Percentiles rank a stretch among this genome's conserved stretches.
These are phyloP conservation scores for Drosophila ercepeae DNA, from an alignment of 1,140 invertebrate genomes.

Conservation along the genomic window DNA sequence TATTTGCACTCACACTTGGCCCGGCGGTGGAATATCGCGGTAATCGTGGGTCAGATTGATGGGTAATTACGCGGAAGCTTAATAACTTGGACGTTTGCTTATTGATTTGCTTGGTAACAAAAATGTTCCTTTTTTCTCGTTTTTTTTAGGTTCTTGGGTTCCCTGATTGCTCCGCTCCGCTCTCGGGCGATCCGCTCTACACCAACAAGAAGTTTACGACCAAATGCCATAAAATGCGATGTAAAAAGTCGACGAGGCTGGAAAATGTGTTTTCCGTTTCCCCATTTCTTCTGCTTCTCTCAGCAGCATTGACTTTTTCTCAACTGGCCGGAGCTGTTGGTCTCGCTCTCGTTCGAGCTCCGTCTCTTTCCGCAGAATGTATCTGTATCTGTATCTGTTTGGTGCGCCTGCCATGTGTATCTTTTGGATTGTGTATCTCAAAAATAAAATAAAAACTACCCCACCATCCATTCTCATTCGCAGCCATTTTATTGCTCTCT, in stretches of 20 bases:
- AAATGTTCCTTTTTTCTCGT: conserved; percentile 7
- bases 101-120: conserved; percentile 34
- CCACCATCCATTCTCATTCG: conserved; percentile 60
- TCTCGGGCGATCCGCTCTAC: conserved; percentile 80
- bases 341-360: conserved; percentile 52
- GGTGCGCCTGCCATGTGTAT: conserved; percentile 67
- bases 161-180: conserved; percentile 45
- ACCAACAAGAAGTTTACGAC: conserved; percentile 84
- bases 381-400: conserved; percentile 42
- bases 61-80: conserved; percentile 16
- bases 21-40: conserved; percentile 16
- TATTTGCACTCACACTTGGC: conserved; percentile 24
- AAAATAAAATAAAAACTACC: conserved; percentile 59
- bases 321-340: not conserved
- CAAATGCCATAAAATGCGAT: conserved; percentile 84
- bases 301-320: conserved; percentile 34
- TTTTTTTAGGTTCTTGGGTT: conserved; percentile 23
- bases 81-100: conserved; percentile 33
- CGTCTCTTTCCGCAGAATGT: conserved; percentile 25
- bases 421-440: conserved; percentile 58
- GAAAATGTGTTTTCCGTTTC: conserved; percentile 81
- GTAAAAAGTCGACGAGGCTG: conserved; percentile 83
- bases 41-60: conserved; percentile 15
- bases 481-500: conserved; percentile 75
- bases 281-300: conserved; percentile 4